Conservation (phyloP, 2,888 invertebrate species). For the Dasypogon diadema region DNA sequence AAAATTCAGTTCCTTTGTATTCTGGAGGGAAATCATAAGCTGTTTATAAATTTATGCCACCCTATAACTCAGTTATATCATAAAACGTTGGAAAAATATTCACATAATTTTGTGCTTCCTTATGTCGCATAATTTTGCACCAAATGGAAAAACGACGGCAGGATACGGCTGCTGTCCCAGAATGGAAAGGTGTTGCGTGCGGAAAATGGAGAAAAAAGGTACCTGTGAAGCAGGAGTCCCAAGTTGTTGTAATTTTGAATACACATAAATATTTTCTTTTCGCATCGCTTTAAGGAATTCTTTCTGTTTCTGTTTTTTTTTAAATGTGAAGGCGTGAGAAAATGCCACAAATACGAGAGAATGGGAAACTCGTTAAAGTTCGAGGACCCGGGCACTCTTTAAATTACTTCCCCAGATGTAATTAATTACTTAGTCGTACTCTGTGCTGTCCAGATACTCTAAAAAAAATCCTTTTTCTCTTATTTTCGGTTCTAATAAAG, state of each 20-base stretch:
- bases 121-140: conserved; percentile 33
- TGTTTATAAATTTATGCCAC: conserved; percentile 46
- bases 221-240: conserved; percentile 7
- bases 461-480: no score
- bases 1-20: conserved; percentile 39
- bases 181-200: conserved; percentile 1
- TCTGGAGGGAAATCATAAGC: conserved; percentile 42
- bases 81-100: conserved; percentile 39
- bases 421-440: no score
- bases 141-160: background rate
- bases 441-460: no score
- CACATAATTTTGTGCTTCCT: conserved; percentile 28
- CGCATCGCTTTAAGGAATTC: conserved; percentile 4
- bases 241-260: conserved; percentile 34
- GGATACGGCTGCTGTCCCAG: background rate
- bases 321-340: background rate
- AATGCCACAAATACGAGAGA: no score
- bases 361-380: no score
- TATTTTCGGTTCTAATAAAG: no score
- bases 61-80: conserved; percentile 37
- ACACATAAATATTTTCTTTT: conserved; percentile 23
- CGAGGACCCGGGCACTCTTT: no score
- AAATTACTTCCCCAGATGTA: no score
- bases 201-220: conserved; percentile 1
- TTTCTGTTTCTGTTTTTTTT: no score